Percentiles rank a stretch among this genome's conserved stretches.
phyloP scores from a whole-genome alignment of 2,113 vertebrate genomes.

The Eidolon helvum region DNA sequence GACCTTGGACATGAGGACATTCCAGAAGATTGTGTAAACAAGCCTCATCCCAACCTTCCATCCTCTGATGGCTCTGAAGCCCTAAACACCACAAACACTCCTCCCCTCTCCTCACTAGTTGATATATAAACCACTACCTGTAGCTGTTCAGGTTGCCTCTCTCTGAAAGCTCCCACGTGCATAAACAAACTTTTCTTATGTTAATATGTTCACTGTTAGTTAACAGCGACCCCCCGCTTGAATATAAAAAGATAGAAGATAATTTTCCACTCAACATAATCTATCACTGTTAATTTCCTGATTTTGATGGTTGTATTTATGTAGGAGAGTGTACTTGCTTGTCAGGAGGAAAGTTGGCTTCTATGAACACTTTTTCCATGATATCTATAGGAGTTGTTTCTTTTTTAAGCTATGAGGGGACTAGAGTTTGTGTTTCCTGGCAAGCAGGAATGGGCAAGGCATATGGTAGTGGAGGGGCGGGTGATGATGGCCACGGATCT shows the following conservation, averaged over 20 bases:
- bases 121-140: neutral
- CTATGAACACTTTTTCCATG: neutral
- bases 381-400: neutral
- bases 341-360: neutral
- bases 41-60: neutral
- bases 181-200: neutral
- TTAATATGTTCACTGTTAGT: neutral
- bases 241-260: neutral
- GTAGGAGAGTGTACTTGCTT: neutral
- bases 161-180: neutral
- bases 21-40: neutral
- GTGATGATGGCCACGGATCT: neutral
- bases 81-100: neutral
- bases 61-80: neutral
- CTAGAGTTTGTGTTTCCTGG: neutral
- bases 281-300: neutral
- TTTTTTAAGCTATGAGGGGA: neutral
- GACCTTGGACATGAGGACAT: neutral
- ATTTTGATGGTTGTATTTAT: neutral
- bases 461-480: neutral
- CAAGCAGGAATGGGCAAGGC: neutral
- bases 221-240: neutral
- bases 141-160: neutral
- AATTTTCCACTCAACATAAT: neutral
- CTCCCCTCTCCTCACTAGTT: neutral